A percentile compares a stretch with the other conserved stretches of the same genome.
Evolutionary conservation across 2,888 invertebrate genomes (phyloP).

Genomic region (Teinopalpus imperialis): DNA sequence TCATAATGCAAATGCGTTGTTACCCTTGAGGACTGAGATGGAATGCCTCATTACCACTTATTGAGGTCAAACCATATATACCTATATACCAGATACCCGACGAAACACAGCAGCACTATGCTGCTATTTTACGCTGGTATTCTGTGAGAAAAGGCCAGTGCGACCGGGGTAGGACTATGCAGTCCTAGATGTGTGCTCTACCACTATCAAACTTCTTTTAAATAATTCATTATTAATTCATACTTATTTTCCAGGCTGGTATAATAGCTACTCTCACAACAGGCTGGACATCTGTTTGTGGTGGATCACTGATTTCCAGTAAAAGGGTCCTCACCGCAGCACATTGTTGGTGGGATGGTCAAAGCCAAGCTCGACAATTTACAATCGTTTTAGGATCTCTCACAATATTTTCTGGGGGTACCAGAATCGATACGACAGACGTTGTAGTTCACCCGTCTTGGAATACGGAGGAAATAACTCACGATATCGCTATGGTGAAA

Average conservation of each 20-base stretch:
- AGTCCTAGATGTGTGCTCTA: too few relatives aligned
- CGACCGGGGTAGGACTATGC: too few relatives aligned
- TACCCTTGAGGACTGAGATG: too few relatives aligned
- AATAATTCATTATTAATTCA: too few relatives aligned
- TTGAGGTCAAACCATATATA: too few relatives aligned
- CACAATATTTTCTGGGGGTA: slow-evolving; percentile 63
- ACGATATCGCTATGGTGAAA: slow-evolving; percentile 60
- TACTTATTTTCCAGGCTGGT: slow-evolving; percentile 57
- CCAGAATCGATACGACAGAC: slow-evolving; percentile 48
- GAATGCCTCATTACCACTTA: too few relatives aligned
- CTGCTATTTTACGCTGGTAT: too few relatives aligned
- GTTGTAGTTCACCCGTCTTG: slow-evolving; percentile 54
- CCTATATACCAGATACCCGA: too few relatives aligned
- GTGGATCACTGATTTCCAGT: slow-evolving; percentile 59
- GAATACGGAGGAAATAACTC: slow-evolving; percentile 45
- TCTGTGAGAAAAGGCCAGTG: too few relatives aligned
- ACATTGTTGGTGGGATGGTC: slow-evolving; percentile 71
- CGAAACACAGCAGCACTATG: too few relatives aligned
- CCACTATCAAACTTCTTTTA: too few relatives aligned
- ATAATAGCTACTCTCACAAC: slow-evolving; percentile 52
- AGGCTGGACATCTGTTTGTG: slow-evolving; percentile 60
- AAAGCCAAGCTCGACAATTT: slow-evolving; percentile 51
- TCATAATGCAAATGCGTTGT: too few relatives aligned
- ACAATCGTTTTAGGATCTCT: slow-evolving; percentile 63
- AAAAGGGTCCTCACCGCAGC: slow-evolving; percentile 64